These are phyloP conservation scores for Channa striata DNA, from an alignment of 2,797 vertebrate genomes.

Conservation along the genomic window DNA sequence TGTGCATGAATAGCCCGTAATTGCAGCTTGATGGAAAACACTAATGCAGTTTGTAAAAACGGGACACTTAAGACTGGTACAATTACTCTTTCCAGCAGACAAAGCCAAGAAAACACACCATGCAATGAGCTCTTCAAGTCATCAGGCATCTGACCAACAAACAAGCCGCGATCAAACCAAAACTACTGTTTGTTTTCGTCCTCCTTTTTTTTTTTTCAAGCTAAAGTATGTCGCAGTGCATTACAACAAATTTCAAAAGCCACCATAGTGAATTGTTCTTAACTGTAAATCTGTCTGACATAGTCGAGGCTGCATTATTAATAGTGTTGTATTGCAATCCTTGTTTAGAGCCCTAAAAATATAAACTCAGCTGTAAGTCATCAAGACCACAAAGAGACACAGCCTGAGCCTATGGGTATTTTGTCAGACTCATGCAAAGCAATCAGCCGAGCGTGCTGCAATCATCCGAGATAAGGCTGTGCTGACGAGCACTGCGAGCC, in stretches of 20 bases:
- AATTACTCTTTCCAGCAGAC: conserved; percentile 79
- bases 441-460: conserved; percentile 41
- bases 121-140: conserved; percentile 51
- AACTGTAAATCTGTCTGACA: conserved; percentile 41
- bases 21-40: conserved; percentile 82
- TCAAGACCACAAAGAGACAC: conserved; percentile 4
- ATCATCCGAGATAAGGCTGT: conserved; percentile 45
- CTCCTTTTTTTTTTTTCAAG: conserved; percentile 21
- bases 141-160: conserved; percentile 64
- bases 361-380: conserved; percentile 31
- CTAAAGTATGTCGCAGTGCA: conserved; percentile 24
- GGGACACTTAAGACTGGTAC: conserved; percentile 76
- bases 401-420: conserved; percentile 37
- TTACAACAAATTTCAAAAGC: conserved; percentile 34
- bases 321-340: conserved; percentile 22
- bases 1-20: conserved; percentile 78
- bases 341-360: conserved; percentile 40
- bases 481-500: conserved; percentile 40
- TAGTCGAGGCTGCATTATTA: conserved; percentile 33
- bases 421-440: conserved; percentile 44
- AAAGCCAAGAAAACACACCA: conserved; percentile 73
- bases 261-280: conserved; percentile 25
- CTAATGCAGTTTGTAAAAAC: conserved; percentile 80
- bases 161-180: conserved; percentile 59
- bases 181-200: conserved; percentile 53